phyloP scores from a whole-genome alignment of 2,888 invertebrate genomes.

The Patella ulyssiponensis region DNA sequence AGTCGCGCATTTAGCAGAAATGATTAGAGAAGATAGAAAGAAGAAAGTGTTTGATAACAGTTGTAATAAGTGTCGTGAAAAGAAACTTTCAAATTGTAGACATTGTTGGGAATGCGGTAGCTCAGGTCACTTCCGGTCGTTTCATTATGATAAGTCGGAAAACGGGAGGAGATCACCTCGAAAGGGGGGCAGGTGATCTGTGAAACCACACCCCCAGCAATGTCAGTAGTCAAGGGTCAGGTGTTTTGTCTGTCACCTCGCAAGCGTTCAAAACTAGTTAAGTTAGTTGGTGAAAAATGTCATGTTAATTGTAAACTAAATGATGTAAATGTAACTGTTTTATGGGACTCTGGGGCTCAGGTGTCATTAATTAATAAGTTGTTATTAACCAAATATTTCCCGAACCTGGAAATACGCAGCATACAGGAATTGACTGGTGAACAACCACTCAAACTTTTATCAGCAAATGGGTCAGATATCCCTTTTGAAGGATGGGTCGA shows the following conservation, averaged over 20 bases:
- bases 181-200: not conserved
- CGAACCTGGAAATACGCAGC: not conserved
- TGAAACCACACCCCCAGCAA: too few relatives aligned
- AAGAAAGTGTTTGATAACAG: too few relatives aligned
- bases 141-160: not conserved
- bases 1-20: not conserved
- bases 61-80: too few relatives aligned
- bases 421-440: too few relatives aligned
- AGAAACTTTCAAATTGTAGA: not conserved
- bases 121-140: not conserved
- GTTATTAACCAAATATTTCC: not conserved
- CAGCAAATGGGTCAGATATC: slow-evolving; percentile 3
- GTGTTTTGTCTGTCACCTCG: not conserved
- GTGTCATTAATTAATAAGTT: not conserved
- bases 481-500: slow-evolving; percentile 3
- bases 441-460: not conserved
- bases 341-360: not conserved
- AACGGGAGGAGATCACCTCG: not conserved
- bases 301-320: not conserved
- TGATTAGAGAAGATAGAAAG: not conserved
- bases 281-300: not conserved
- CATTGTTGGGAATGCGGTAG: not conserved
- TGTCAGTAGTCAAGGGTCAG: not conserved
- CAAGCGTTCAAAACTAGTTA: not conserved
- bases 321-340: not conserved